These are phyloP conservation scores for Drosophila recens DNA, from an alignment of 2,888 invertebrate genomes.

Conservation along the genomic window DNA sequence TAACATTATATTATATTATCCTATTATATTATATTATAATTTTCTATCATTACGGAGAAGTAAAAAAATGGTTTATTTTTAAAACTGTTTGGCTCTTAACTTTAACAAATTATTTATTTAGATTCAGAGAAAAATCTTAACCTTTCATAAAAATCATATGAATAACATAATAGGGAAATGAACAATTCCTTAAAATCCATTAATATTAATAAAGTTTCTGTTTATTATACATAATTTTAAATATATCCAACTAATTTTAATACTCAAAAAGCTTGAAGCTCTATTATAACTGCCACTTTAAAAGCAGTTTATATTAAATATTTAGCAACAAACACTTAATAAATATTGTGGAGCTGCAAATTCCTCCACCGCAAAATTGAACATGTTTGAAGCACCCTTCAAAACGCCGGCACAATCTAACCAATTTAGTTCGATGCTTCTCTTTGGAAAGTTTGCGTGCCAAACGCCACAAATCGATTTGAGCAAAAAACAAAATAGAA, in stretches of 20 bases:
- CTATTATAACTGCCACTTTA: not conserved
- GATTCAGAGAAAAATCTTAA: too few relatives aligned
- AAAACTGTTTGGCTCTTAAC: too few relatives aligned
- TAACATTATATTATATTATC: too few relatives aligned
- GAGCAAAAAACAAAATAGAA: constrained; percentile 17
- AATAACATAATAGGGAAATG: too few relatives aligned
- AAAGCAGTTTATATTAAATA: constrained; percentile 14
- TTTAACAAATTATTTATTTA: too few relatives aligned
- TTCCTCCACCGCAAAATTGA: not conserved
- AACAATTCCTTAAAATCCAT: too few relatives aligned
- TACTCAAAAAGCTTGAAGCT: not conserved
- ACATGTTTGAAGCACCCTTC: constrained; percentile 55
- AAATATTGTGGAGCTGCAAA: not conserved
- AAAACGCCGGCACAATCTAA: constrained; percentile 47
- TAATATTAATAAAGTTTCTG: not conserved
- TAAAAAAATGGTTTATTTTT: too few relatives aligned
- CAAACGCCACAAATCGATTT: constrained; percentile 73
- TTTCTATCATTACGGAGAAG: too few relatives aligned
- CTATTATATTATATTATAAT: too few relatives aligned
- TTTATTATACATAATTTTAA: not conserved
- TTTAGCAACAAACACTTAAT: constrained; percentile 16
- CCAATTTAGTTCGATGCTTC: constrained; percentile 50
- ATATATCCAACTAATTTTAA: not conserved
- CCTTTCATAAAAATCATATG: too few relatives aligned
- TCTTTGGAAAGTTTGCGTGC: constrained; percentile 56